These are phyloP conservation scores for Mythimna impura DNA, from an alignment of 2,888 invertebrate genomes.

Conservation along the genomic window DNA sequence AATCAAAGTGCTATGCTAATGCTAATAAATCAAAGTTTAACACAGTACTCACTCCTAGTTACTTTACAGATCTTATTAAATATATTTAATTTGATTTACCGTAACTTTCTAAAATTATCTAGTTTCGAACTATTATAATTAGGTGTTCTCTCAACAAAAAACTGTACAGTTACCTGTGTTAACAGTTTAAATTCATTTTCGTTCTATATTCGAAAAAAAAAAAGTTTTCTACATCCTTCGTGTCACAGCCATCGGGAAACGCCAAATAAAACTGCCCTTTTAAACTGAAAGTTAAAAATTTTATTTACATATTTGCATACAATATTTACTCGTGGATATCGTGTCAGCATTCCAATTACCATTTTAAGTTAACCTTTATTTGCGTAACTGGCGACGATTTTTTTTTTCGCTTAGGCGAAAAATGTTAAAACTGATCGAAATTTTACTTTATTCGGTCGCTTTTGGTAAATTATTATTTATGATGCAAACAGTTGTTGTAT, in stretches of 20 bases:
- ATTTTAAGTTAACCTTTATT: constrained; percentile 73
- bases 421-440: constrained; percentile 59
- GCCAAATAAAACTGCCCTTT: constrained; percentile 50
- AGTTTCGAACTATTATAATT: too few relatives aligned
- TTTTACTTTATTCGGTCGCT: constrained; percentile 66
- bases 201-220: constrained; percentile 5
- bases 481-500: constrained; percentile 74
- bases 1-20: background rate
- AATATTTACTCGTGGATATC: constrained; percentile 70
- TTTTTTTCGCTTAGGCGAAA: constrained; percentile 58
- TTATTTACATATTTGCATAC: constrained; percentile 71
- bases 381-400: constrained; percentile 48
- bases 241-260: constrained; percentile 39
- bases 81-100: too few relatives aligned
- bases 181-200: constrained; percentile 5
- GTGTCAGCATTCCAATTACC: constrained; percentile 74
- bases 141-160: too few relatives aligned
- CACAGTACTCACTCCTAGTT: too few relatives aligned
- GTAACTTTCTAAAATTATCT: too few relatives aligned
- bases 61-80: too few relatives aligned
- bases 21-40: too few relatives aligned
- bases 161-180: too few relatives aligned
- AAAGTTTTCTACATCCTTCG: constrained; percentile 14
- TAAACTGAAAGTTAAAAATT: constrained; percentile 59
- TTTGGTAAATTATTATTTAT: constrained; percentile 77